phyloP scores from a whole-genome alignment of 2,113 vertebrate species.

The Pygoscelis antarcticus region DNA sequence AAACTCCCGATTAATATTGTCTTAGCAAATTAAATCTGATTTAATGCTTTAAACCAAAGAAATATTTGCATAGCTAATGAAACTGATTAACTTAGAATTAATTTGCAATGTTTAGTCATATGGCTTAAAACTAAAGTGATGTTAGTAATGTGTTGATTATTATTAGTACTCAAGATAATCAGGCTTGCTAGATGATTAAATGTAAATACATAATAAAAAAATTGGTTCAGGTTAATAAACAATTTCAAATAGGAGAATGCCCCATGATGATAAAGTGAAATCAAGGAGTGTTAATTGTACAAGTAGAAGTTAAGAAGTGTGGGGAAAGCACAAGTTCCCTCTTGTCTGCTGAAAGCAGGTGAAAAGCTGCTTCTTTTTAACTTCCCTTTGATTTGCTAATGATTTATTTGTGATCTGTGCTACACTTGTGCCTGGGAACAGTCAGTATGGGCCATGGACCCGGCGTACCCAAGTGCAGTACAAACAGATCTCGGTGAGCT shows the following conservation, averaged over 20 bases:
- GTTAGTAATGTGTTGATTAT: constrained; percentile 69
- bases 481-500: not conserved
- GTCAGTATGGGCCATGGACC: not conserved
- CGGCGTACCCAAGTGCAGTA: not conserved
- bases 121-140: constrained; percentile 48
- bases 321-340: not conserved
- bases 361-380: not conserved
- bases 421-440: constrained; percentile 12
- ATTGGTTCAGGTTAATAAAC: constrained; percentile 51
- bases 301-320: not conserved
- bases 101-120: constrained; percentile 61
- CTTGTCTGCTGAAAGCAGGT: not conserved
- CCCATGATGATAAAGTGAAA: constrained; percentile 30
- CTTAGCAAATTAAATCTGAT: constrained; percentile 59
- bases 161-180: constrained; percentile 69
- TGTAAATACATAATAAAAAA: constrained; percentile 63
- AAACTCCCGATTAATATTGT: constrained; percentile 24
- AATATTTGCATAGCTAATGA: constrained; percentile 70
- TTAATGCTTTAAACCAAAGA: constrained; percentile 57
- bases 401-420: constrained; percentile 5
- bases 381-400: constrained; percentile 1
- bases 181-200: constrained; percentile 68
- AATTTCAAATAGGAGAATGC: constrained; percentile 40
- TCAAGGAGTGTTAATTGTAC: constrained; percentile 13
- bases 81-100: constrained; percentile 65